Base-by-base conservation (phyloP, 2,797 vertebrate species). In the Falco novaeseelandiae region DNA sequence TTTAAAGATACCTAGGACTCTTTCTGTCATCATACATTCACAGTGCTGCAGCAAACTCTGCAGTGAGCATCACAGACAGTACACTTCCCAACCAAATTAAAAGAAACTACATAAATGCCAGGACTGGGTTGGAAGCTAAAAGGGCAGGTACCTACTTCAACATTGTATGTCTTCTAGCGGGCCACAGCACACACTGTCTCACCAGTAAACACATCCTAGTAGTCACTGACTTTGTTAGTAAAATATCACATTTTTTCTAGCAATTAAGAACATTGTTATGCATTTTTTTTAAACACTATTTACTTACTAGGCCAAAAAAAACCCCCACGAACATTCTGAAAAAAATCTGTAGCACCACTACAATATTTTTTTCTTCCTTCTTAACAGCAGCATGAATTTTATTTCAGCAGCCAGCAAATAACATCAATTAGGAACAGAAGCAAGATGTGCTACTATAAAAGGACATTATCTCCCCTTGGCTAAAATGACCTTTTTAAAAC, bases 401-500 rank as follows among this genome's bases (percentile, higher is more conserved):
- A 97, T 97, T 96, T 89, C 96, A 97, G 94, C 72, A 96, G 74
- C 81, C 90, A 96, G 96, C 89, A 98, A 97, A 98, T 97, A 98
- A 98, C 94, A 96, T 97, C 97, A 98, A 97, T 98, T 98, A 98
- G 81, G 85, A 97, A 70, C 67, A 67, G 96, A 97, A 96, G 71
- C 90, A 90, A 90, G 97, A 92, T 93, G 93, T 76, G 94, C 92
- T 96, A 59, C 96, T 98, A 85, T 92, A 94, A 85, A 97, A 89
- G 88, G 96, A 98, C 93, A 93, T 92, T 92, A 95, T 97, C 90
- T 98, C 95, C 96, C 97, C 86, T 93, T 97, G 95, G 96, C 95
- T 97, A 97, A 96, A 96, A 88, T 97, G 96, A 97, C 96, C 96
- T 98, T 98, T 97, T 78, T 73, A 93, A 95, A 97, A 95, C 73